Conservation (phyloP, 2,888 invertebrate species). For the Lordiphosa andalusiaca region DNA sequence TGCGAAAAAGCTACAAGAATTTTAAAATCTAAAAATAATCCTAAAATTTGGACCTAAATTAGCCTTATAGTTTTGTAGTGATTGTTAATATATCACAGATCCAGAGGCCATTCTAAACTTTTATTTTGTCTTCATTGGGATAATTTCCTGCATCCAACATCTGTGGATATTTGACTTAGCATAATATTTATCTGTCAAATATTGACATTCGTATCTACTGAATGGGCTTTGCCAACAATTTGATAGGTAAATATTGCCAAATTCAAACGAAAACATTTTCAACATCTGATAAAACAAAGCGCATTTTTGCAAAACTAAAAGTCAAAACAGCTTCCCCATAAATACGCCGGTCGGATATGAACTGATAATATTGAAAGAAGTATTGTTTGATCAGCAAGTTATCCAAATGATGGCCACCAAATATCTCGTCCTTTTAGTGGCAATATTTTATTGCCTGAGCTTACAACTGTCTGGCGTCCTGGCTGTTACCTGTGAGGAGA, state of each 20-base stretch:
- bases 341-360: constrained; percentile 7
- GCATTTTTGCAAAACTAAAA: neutral
- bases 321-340: constrained; percentile 10
- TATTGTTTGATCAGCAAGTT: neutral
- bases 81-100: no score
- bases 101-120: no score
- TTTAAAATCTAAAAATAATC: no score
- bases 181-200: constrained; percentile 12
- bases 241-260: constrained; percentile 23
- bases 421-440: constrained; percentile 14
- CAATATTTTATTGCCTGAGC: constrained; percentile 21
- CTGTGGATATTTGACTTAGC: neutral
- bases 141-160: neutral
- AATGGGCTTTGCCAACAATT: constrained; percentile 15
- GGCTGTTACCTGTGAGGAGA: constrained; percentile 19
- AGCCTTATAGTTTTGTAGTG: no score
- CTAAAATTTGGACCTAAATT: no score
- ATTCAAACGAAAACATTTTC: constrained; percentile 1
- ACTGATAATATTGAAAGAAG: neutral
- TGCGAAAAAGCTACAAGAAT: no score
- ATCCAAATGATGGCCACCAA: constrained; percentile 17
- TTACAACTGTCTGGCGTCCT: constrained; percentile 1
- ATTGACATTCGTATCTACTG: neutral
- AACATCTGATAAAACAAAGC: constrained; percentile 28
- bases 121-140: no score